Evolutionary conservation across 2,888 invertebrate species (phyloP), one percentile per base, ranked within the genome.

Genomic region (Drosophila rellima): DNA sequence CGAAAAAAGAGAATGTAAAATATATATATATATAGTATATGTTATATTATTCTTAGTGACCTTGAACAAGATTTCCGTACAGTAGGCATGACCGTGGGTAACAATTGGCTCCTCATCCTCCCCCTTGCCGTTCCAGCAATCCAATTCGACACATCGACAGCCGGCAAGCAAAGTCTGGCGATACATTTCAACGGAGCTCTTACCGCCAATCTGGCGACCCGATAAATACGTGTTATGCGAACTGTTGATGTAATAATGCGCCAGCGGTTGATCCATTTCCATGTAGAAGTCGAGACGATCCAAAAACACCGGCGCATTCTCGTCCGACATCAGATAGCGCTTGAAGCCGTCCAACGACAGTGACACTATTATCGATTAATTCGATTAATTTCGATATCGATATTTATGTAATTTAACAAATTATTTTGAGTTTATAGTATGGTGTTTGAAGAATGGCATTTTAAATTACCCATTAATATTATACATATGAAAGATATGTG

Each of bases 61-160:
- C 93, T 97, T 99, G 93, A 99, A 99, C 20, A 98, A 93, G 90
- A 99, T 99, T 93, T 99, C 99, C 2, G 99, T 99, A 92, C 99
- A 99, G 98, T 99, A 99, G 5, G 99, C 99, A 94, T 99, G 99
- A 47, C 99, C 99, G 93, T 99, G 99, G 35, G 99, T 99, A 81
- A 99, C 99, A 89, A 99, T 99, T 0, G 99, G 99, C 90, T 99
- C 99, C 90, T 99, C 98, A 90, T 99, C 98, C 93, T 98, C 98
- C 0, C 97, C 97, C 93, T 97, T 97, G 8, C 99, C 99, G 92
- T 99, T 99, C 99, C 99, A 99, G 92, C 98, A 99, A 93, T 99
- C 99, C 57, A 99, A 94, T 93, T 99, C 99, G 3, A 99, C 97
- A 93, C 90, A 97, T 96, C 99, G 95, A 94, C 99, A 99, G 0